Evolutionary conservation across 2,113 vertebrate genomes (phyloP), one percentile per base, ranked within the genome.

Genomic region (Motacilla alba): DNA sequence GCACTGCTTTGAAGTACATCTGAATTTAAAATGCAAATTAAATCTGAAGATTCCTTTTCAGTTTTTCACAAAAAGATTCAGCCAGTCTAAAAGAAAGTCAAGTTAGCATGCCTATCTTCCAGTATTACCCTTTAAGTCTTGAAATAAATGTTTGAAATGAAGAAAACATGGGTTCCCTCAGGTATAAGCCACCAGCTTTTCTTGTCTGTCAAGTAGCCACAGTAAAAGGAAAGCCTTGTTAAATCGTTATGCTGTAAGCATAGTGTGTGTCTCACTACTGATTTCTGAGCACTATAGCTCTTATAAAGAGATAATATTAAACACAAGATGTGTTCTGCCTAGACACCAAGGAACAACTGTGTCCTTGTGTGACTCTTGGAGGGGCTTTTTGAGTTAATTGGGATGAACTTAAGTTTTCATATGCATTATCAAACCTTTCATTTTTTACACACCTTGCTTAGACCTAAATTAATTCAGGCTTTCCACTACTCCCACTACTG

Each of bases 1-100:
- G 37, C 7, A 37, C 35, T 86, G 43, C 70, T 89, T 58, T 93
- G 55, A 95, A 91, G 68, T 87, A 64, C 67, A 76, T 73, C 55
- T 77, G 63, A 88, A 90, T 73, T 88, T 64, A 75, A 74, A 92
- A 94, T 23, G 37, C 53, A 95, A 85, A 94, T 94, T 58, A 77
- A 64, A 94, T 72, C 58, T 68, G 59, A 35, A 95, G 64, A 72
- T 78, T 92, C 82, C 52, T 67, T 89, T 81, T 37, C 72, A 81
- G 55, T 92, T 94, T 87, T 83, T 86, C 82, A 93, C 52, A 69
- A 47, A 73, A 86, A 62, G n/a, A 80, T 55, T 49, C 1, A 70
- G 21, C 12, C 63, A 26, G 21, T 81, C 63, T 83, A 37, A 52
- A 64, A 62, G n/a, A 55, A 90, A 95, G 79, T 55, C 74, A 92